These are phyloP conservation scores for Linnaemya tessellans DNA, from an alignment of 2,888 invertebrate species.

Conservation along the genomic window DNA sequence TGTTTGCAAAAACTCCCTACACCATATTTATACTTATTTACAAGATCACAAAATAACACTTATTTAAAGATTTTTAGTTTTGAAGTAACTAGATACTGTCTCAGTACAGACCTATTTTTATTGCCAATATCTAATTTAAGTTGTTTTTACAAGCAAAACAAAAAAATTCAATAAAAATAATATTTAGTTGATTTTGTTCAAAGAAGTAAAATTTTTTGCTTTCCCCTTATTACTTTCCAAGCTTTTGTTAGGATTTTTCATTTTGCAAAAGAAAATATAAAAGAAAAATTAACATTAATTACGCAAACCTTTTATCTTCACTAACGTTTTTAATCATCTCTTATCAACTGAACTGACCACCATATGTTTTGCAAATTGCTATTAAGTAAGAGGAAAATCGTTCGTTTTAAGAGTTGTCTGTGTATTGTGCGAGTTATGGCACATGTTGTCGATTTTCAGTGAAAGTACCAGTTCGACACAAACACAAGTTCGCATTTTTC, in stretches of 20 bases:
- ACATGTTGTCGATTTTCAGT: constrained; percentile 38
- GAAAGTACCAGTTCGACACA: constrained; percentile 54
- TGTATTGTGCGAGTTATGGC: background rate
- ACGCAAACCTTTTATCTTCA: background rate
- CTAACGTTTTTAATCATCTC: constrained; percentile 15
- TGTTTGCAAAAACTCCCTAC: no score
- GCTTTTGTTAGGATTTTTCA: background rate
- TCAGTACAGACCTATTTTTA: no score
- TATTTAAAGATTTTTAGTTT: no score
- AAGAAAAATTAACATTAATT: constrained; percentile 10
- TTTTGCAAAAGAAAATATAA: background rate
- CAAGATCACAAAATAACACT: no score
- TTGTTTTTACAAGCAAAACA: no score
- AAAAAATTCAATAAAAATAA: no score
- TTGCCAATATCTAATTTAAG: no score
- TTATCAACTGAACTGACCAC: constrained; percentile 42
- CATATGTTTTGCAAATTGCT: constrained; percentile 54
- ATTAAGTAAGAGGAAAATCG: constrained; percentile 61
- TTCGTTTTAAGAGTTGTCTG: constrained; percentile 6
- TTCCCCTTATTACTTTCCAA: background rate
- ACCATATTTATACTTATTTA: no score
- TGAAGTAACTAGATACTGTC: no score
- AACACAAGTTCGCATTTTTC: constrained; percentile 17
- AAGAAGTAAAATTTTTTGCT: background rate
- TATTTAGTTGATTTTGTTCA: no score